Percentiles rank a stretch among this genome's conserved stretches.
phyloP scores from a whole-genome alignment of 2,797 vertebrate species.

The Lithobates sylvaticus region DNA sequence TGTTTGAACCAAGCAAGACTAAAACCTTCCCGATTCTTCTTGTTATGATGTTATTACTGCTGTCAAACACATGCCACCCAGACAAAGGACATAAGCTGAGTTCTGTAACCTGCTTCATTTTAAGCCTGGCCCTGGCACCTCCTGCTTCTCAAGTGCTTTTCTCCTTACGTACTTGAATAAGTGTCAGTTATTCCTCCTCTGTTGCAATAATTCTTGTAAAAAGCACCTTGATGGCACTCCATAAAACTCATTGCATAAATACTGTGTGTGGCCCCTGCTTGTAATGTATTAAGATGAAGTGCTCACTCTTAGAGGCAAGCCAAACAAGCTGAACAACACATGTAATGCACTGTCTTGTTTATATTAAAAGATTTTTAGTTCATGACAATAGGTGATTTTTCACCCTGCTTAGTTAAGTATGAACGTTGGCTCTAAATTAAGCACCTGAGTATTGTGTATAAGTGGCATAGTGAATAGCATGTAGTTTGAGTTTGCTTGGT shows the following conservation, averaged over 20 bases:
- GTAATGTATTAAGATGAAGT: constrained; percentile 2
- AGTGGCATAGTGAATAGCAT: no score
- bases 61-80: neutral
- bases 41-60: constrained; percentile 3
- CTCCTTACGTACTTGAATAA: constrained; percentile 25
- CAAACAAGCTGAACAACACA: neutral
- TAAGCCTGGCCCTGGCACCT: constrained; percentile 3
- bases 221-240: constrained; percentile 20
- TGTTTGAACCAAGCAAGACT: neutral
- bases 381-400: no score
- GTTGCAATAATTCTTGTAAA: constrained; percentile 13
- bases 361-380: neutral
- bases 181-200: constrained; percentile 22
- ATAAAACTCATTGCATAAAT: constrained; percentile 16
- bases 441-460: neutral
- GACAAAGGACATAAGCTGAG: neutral
- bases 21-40: neutral
- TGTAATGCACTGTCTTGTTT: neutral
- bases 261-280: constrained; percentile 6
- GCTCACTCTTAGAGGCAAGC: neutral
- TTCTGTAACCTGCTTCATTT: constrained; percentile 11
- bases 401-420: neutral
- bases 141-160: neutral
- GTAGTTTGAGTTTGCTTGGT: no score
- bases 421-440: neutral